Percentiles rank a stretch among this genome's conserved stretches.
These are phyloP conservation scores for Neodon shergylaensis DNA, from an alignment of 2,113 vertebrate species.

Conservation along the genomic window DNA sequence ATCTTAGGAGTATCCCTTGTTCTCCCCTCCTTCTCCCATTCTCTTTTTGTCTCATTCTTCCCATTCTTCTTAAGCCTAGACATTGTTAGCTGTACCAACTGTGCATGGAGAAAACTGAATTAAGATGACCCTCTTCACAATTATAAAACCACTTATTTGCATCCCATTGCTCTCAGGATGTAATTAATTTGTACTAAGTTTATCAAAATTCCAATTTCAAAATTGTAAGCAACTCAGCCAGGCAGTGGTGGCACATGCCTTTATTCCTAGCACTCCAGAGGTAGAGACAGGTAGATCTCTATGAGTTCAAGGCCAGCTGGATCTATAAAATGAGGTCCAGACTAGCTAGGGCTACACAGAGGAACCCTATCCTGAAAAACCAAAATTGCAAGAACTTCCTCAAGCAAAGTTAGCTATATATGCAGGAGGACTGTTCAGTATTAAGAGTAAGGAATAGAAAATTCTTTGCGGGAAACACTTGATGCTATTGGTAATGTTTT, in stretches of 20 bases:
- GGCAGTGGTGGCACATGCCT: not conserved
- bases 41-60: not conserved
- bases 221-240: not conserved
- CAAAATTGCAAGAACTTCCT: not conserved
- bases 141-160: conserved; percentile 44
- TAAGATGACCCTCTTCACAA: conserved; percentile 31
- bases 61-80: not conserved
- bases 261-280: not conserved
- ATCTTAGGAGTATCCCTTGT: not conserved
- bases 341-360: not conserved
- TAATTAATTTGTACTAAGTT: conserved; percentile 37
- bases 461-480: conserved; percentile 29
- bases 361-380: not conserved
- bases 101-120: conserved; percentile 53
- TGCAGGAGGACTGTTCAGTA: not conserved
- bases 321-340: not conserved
- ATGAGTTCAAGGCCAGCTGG: not conserved
- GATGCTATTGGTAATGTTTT: not conserved
- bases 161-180: conserved; percentile 47
- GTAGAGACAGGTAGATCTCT: not conserved
- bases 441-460: conserved; percentile 43
- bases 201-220: conserved; percentile 49
- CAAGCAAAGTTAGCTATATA: not conserved
- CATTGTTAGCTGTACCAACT: conserved; percentile 15
- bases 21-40: not conserved